Evolutionary conservation across 2,888 invertebrate species (phyloP).

Genomic region (Scelioninae gen. 1): DNA sequence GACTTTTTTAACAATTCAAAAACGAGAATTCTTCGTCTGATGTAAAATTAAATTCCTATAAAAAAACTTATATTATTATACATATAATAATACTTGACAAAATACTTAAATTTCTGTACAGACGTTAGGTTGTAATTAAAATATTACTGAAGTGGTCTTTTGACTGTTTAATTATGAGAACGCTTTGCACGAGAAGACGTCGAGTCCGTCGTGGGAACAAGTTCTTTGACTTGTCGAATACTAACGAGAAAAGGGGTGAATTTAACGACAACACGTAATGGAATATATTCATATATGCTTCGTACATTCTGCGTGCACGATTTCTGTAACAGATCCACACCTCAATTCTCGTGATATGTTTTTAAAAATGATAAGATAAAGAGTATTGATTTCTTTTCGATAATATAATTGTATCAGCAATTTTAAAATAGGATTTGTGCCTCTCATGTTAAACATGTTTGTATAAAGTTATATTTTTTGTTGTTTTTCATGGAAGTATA

Average conservation of each 20-base stretch:
- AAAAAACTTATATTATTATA: not conserved
- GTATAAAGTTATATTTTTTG: too few species aligned
- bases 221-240: constrained; percentile 50
- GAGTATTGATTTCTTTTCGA: not conserved
- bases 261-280: constrained; percentile 37
- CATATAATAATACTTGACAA: constrained; percentile 34
- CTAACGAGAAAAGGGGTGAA: constrained; percentile 53
- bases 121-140: constrained; percentile 48
- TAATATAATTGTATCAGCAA: too few species aligned
- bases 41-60: not conserved
- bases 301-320: constrained; percentile 4
- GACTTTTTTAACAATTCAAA: too few species aligned
- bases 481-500: too few species aligned
- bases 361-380: constrained; percentile 21
- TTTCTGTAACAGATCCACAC: constrained; percentile 14
- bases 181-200: constrained; percentile 38
- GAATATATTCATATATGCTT: constrained; percentile 29
- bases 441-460: too few species aligned
- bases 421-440: too few species aligned
- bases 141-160: constrained; percentile 62
- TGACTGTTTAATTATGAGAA: constrained; percentile 62
- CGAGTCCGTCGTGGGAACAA: constrained; percentile 26
- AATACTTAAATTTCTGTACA: constrained; percentile 24
- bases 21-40: too few species aligned
- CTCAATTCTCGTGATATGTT: not conserved